A percentile compares a stretch with the other conserved stretches of the same genome.
Evolutionary conservation across 2,797 vertebrate genomes (phyloP).

Genomic region (Jordanella pulchra): DNA sequence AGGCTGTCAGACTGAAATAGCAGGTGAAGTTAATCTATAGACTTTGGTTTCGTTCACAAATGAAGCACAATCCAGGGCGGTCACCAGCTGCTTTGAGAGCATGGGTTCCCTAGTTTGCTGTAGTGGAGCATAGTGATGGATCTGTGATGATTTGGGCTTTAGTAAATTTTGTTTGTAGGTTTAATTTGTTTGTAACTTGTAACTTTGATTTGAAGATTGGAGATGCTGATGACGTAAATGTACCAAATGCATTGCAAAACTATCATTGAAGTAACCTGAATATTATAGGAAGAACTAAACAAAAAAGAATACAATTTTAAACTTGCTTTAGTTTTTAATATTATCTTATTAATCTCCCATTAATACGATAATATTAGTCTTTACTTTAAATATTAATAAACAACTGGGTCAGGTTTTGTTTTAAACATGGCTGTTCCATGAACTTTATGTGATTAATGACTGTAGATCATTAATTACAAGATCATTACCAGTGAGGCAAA

Average conservation of each 20-base stretch:
- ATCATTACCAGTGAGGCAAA: not conserved
- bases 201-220: not conserved
- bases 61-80: conserved; percentile 5
- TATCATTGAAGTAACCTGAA: not conserved
- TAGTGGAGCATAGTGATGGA: not conserved
- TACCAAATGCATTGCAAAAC: not conserved
- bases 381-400: no score
- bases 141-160: not conserved
- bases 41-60: conserved; percentile 28
- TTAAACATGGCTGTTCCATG: not conserved
- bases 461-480: not conserved
- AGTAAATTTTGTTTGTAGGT: not conserved
- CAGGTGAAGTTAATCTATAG: conserved; percentile 37
- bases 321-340: not conserved
- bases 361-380: no score
- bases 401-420: no score
- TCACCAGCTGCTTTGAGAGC: conserved; percentile 3
- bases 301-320: not conserved
- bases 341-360: no score
- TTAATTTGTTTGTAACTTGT: not conserved
- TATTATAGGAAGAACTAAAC: not conserved
- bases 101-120: not conserved
- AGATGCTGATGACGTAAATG: not conserved
- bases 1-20: conserved; percentile 54
- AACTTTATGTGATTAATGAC: not conserved